A percentile compares a stretch with the other conserved stretches of the same genome.
phyloP scores from a whole-genome alignment of 2,797 vertebrate genomes.

The Astyanax mexicanus region DNA sequence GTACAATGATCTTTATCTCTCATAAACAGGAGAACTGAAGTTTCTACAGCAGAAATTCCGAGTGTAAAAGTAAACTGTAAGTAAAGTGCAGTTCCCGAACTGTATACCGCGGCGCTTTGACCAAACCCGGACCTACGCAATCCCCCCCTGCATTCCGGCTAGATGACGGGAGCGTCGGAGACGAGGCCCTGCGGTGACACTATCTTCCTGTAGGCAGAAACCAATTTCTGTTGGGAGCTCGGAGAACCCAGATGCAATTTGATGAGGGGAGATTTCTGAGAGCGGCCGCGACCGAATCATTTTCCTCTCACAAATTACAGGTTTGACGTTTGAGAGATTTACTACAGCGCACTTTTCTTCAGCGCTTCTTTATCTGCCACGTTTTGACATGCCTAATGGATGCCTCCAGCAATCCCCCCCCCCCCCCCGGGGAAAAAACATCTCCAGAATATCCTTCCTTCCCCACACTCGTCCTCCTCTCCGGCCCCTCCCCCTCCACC shows the following conservation, averaged over 20 bases:
- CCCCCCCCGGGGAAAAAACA: conserved; percentile 52
- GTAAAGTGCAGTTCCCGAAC: background rate
- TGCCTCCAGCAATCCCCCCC: conserved; percentile 55
- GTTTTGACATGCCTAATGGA: conserved; percentile 68
- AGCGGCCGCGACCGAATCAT: conserved; percentile 70
- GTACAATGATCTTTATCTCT: too few species aligned
- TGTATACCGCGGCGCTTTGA: conserved; percentile 53
- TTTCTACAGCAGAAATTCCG: background rate
- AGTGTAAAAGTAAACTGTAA: background rate
- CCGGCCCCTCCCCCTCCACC: conserved; percentile 17
- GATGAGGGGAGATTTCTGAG: conserved; percentile 71
- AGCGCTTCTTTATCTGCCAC: conserved; percentile 63
- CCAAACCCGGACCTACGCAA: conserved; percentile 51
- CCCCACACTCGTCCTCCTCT: conserved; percentile 40
- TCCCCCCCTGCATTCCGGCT: conserved; percentile 48
- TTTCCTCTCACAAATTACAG: conserved; percentile 76
- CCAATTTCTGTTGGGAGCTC: conserved; percentile 79
- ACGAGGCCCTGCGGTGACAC: conserved; percentile 70
- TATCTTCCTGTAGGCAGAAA: conserved; percentile 80
- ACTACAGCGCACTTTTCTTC: conserved; percentile 58
- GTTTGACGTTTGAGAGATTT: conserved; percentile 79
- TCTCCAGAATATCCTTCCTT: conserved; percentile 45
- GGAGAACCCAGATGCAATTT: conserved; percentile 76
- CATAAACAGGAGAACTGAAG: too few species aligned
- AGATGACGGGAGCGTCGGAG: conserved; percentile 60